Conservation (phyloP, 2,113 vertebrate species). For the Apistogramma diplotaenia region DNA sequence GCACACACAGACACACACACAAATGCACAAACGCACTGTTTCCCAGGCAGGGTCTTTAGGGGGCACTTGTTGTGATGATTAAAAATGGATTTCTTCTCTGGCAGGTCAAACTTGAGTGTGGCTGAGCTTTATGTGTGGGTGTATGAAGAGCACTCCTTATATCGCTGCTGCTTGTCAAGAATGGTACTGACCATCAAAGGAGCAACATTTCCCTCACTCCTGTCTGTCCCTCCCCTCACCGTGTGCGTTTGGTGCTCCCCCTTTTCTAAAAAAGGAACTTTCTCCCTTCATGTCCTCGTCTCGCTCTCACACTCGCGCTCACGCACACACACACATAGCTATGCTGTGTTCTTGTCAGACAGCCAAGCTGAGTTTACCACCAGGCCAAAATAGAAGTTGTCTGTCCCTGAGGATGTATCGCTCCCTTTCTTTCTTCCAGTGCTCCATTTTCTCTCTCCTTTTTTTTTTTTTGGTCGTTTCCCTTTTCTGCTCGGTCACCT, state of each 20-base stretch:
- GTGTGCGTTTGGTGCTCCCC: slow-evolving; percentile 3
- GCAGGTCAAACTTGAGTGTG: slow-evolving; percentile 15
- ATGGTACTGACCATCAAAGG: not conserved
- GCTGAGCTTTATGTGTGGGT: slow-evolving; percentile 6
- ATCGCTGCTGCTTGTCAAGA: not conserved
- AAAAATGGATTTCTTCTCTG: slow-evolving; percentile 36
- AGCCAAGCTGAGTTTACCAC: slow-evolving; percentile 44
- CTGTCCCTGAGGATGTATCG: slow-evolving; percentile 31
- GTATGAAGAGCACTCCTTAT: slow-evolving; percentile 9
- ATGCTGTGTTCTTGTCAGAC: slow-evolving; percentile 29
- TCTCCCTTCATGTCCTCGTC: not conserved
- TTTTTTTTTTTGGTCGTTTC: not conserved
- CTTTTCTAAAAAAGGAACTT: slow-evolving; percentile 32
- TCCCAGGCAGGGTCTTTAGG: not conserved
- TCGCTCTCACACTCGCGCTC: not conserved
- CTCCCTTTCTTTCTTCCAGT: not conserved
- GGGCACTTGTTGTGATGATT: slow-evolving; percentile 27
- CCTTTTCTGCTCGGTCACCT: not conserved
- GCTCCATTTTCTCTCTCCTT: not conserved
- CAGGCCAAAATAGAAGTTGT: slow-evolving; percentile 57
- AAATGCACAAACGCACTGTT: not conserved
- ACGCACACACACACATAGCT: not conserved
- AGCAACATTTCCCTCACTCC: not conserved
- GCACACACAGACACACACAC: not conserved
- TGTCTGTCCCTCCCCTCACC: not conserved